Conservation (phyloP, 2,797 vertebrate species). For the Thaleichthys pacificus region DNA sequence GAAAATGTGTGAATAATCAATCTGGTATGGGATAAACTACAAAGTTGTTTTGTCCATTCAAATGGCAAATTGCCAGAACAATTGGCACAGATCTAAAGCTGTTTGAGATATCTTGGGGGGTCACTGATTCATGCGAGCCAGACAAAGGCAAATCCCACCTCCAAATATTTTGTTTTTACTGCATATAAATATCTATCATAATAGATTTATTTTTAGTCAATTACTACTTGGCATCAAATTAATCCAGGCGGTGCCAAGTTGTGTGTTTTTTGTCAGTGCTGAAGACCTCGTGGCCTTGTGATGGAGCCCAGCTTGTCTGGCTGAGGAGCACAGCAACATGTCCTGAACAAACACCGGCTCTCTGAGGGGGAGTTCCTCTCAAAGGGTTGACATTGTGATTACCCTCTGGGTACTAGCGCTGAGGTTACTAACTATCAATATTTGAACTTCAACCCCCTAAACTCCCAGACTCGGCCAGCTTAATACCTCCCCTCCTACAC, state of each 20-base stretch:
- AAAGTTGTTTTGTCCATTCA: background rate
- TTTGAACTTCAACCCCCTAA: constrained; percentile 72
- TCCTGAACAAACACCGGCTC: constrained; percentile 65
- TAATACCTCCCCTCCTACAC: constrained; percentile 55
- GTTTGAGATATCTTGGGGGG: background rate
- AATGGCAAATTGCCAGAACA: background rate
- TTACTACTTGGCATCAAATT: too few species aligned
- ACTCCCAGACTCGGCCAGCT: constrained; percentile 39
- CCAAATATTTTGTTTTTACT: background rate
- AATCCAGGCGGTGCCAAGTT: too few species aligned
- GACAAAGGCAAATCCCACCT: background rate
- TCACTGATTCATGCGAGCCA: background rate
- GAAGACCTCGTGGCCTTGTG: too few species aligned
- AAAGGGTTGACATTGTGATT: constrained; percentile 75
- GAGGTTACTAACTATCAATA: constrained; percentile 76
- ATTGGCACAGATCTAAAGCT: background rate
- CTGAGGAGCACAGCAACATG: constrained; percentile 57
- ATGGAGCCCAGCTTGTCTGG: too few species aligned
- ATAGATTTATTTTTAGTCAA: too few species aligned
- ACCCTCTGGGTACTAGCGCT: constrained; percentile 69
- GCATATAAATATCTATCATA: too few species aligned
- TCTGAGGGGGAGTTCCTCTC: constrained; percentile 64
- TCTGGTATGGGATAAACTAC: background rate
- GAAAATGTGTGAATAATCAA: background rate
- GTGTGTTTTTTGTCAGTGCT: too few species aligned